Evolutionary conservation across 2,888 invertebrate species (phyloP).

Genomic region (Allacma fusca): DNA sequence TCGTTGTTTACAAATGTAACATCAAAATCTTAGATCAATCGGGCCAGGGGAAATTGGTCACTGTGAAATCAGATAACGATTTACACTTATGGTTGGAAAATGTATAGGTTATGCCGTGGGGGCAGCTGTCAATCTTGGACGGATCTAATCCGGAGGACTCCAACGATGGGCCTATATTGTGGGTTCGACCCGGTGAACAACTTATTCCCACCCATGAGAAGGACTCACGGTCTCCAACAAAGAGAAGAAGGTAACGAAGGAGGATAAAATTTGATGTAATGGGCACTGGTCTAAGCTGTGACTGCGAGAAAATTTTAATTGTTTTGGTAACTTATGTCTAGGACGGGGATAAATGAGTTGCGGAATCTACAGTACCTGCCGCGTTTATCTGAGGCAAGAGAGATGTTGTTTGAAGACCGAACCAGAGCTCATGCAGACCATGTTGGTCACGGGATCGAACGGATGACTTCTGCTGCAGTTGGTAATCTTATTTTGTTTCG

Average conservation of each 20-base stretch:
- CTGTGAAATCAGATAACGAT: background rate
- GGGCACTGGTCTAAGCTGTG: background rate
- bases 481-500: conserved; percentile 67
- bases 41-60: no score
- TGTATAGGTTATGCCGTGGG: conserved; percentile 95
- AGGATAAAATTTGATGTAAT: background rate
- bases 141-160: conserved; percentile 86
- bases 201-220: conserved; percentile 90
- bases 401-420: conserved; percentile 95
- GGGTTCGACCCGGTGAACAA: conserved; percentile 96
- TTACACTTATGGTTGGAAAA: background rate
- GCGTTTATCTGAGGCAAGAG: conserved; percentile 88
- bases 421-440: conserved; percentile 99
- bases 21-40: no score
- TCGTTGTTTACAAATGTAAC: background rate
- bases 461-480: conserved; percentile 96
- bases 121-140: conserved; percentile 84
- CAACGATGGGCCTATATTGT: conserved; percentile 97
- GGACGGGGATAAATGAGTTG: conserved; percentile 87
- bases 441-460: conserved; percentile 95
- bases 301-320: background rate
- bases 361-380: conserved; percentile 92
- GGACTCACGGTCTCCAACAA: conserved; percentile 82
- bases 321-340: conserved; percentile 63
- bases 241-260: conserved; percentile 75